A percentile compares a stretch with the other conserved stretches of the same genome.
These are phyloP conservation scores for Platichthys flesus DNA, from an alignment of 2,113 vertebrate genomes.

Conservation along the genomic window DNA sequence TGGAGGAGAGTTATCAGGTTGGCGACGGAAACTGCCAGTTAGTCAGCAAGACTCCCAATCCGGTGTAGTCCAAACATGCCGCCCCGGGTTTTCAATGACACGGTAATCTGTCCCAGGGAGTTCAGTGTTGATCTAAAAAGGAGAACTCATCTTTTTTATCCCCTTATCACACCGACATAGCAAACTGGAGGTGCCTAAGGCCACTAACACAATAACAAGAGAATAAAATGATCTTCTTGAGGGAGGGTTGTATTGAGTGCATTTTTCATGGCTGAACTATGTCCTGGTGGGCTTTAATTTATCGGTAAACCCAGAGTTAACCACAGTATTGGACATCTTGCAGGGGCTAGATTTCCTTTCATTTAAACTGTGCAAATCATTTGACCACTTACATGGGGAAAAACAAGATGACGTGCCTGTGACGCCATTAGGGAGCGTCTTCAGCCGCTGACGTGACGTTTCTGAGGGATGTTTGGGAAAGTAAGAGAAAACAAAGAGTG, in stretches of 20 bases:
- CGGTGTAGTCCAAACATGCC: conserved; percentile 94
- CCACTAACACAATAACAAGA: conserved; percentile 72
- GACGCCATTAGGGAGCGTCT: conserved; percentile 78
- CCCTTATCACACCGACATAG: conserved; percentile 84
- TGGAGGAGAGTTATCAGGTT: conserved; percentile 94
- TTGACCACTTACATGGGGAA: conserved; percentile 76
- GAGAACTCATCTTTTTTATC: conserved; percentile 90
- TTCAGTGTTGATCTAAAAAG: conserved; percentile 90
- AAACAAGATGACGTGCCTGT: conserved; percentile 81
- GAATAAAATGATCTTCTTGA: conserved; percentile 55
- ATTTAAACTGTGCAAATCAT: conserved; percentile 84
- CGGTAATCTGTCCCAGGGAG: conserved; percentile 93
- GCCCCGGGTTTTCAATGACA: conserved; percentile 85
- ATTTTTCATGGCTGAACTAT: conserved; percentile 62
- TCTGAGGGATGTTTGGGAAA: conserved; percentile 85
- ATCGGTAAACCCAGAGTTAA: conserved; percentile 46
- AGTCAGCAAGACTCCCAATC: conserved; percentile 93
- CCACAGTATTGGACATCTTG: conserved; percentile 42
- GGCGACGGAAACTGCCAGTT: conserved; percentile 94
- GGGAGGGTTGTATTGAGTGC: conserved; percentile 57
- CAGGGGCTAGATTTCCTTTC: conserved; percentile 79
- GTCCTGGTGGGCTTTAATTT: conserved; percentile 53
- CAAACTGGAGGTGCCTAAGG: conserved; percentile 86
- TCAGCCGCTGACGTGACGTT: conserved; percentile 75
- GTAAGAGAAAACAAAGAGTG: conserved; percentile 85